A percentile compares a stretch with the other conserved stretches of the same genome.
Evolutionary conservation across 2,113 vertebrate species (phyloP).

Genomic region (Muscicapa adusta): DNA sequence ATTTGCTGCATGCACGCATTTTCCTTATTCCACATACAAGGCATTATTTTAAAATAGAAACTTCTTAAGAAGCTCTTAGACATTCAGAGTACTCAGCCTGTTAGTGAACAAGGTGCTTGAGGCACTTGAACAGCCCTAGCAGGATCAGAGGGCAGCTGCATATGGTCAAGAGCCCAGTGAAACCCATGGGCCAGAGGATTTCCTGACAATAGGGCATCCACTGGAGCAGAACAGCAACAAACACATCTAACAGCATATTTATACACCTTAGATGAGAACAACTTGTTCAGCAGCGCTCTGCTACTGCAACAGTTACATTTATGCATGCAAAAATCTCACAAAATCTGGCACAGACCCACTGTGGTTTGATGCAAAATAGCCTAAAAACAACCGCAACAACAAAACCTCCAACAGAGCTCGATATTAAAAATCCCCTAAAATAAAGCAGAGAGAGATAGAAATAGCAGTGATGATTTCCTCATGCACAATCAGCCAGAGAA

Average conservation of each 20-base stretch:
- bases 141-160: background rate
- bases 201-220: background rate
- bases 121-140: background rate
- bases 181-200: background rate
- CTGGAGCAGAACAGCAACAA: background rate
- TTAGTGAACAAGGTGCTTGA: background rate
- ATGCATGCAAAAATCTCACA: background rate
- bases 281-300: background rate
- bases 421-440: background rate
- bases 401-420: background rate
- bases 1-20: background rate
- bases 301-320: background rate
- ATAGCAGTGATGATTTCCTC: background rate
- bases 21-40: background rate
- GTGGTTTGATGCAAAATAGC: slow-evolving; percentile 21
- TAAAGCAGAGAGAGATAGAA: background rate
- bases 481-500: background rate
- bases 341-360: background rate
- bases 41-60: background rate
- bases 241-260: background rate
- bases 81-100: background rate
- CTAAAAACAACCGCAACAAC: background rate
- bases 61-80: background rate
- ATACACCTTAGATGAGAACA: background rate
- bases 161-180: background rate